Base-by-base conservation (phyloP, 2,797 vertebrate genomes). In the Chaenodraco wilsoni region DNA sequence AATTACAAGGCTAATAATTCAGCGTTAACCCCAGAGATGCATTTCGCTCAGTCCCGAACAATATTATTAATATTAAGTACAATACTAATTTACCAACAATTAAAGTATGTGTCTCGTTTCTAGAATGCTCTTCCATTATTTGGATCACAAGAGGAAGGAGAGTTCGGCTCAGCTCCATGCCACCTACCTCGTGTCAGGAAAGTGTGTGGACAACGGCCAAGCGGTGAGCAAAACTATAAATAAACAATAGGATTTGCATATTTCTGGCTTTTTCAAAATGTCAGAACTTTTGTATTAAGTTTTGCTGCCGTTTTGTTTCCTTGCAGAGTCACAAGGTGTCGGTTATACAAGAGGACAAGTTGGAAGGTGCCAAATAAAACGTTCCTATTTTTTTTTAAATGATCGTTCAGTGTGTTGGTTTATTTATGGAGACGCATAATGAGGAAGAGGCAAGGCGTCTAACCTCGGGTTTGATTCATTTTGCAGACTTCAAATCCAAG, bases 71-170 rank as follows among this genome's bases (percentile, higher is more conserved):
- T 37, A 37, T 37, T 37, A 17, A 55, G 8, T 9, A 11, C 27
- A 56, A n/a, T 37, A 17, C 31, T 0, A 19, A 17, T 12, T 57
- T 1, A 37, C 6, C 6, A 37, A 6, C 5, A 6, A n/a, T 4
- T 33, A 2, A 51, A 2, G 5, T 21, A 1, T 66, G 1, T 67
- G 11, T 74, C 31, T 75, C 31, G 27, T 60, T 73, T 82, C 33
- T 73, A 99, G 98, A 60, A 98, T 99, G 97, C 94, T 99, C 2
- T 98, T 91, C 54, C 97, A 99, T 64, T 99, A 99, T 8, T 92
- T 99, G 78, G 96, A 98, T 83, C 95, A 96, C 87, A 98, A 96
- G 51, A 90, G 97, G 69, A 97, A 95, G 76, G 98, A 99, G 78
- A 96, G 95, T 68, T 95, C 94, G 0, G 95, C 93, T 77, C 95